Percentiles rank a stretch among this genome's conserved stretches.
These are phyloP conservation scores for Dysidea cf. avara DNA, from an alignment of 37 sponge, comb jelly and placozoan genomes.

Conservation along the genomic window DNA sequence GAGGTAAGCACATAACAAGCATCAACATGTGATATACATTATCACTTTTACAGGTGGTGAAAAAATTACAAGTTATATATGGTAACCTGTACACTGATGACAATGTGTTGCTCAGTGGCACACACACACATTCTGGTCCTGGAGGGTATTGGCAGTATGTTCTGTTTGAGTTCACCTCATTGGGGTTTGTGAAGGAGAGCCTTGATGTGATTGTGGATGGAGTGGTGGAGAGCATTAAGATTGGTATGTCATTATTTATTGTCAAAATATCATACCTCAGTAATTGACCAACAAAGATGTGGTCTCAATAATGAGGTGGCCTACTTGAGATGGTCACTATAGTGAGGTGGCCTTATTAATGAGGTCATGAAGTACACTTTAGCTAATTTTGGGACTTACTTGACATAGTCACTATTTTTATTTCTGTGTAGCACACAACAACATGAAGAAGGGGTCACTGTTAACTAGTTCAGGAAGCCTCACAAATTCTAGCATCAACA, in stretches of 20 bases:
- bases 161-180: slow-evolving; percentile 59
- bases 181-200: slow-evolving; percentile 71
- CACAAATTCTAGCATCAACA: slow-evolving; percentile 59
- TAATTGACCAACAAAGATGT: neutral
- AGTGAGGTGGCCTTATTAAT: too few species aligned
- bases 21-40: neutral
- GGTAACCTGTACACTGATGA: slow-evolving; percentile 63
- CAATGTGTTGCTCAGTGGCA: slow-evolving; percentile 76
- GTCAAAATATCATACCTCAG: too few species aligned
- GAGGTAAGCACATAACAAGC: slow-evolving; percentile 29
- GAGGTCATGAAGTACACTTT: too few species aligned
- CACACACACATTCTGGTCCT: slow-evolving; percentile 79
- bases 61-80: slow-evolving; percentile 43
- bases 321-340: too few species aligned
- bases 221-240: slow-evolving; percentile 37
- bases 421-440: slow-evolving; percentile 39
- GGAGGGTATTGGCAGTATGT: slow-evolving; percentile 81
- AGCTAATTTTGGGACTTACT: too few species aligned
- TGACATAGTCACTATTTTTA: neutral
- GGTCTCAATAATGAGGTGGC: too few species aligned
- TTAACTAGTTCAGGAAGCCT: slow-evolving; percentile 43
- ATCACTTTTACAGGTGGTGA: slow-evolving; percentile 44
- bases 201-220: slow-evolving; percentile 62
- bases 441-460: slow-evolving; percentile 46
- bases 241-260: neutral